Conservation (phyloP, 2,888 invertebrate genomes). For the Leptarthrus brevirostris region DNA sequence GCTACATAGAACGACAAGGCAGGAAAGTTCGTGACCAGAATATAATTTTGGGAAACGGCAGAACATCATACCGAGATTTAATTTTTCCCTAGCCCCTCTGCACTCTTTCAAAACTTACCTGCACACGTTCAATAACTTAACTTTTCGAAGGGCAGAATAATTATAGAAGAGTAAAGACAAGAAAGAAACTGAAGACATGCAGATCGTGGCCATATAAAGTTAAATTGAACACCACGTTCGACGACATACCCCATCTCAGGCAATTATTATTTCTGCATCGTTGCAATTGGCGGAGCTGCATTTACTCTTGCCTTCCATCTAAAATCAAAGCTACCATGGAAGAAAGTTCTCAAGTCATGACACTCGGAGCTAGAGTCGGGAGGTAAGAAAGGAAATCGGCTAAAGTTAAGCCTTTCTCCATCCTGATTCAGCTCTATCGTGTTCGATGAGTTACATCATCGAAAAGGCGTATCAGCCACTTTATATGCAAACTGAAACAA, state of each 20-base stretch:
- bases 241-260: neutral
- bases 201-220: slow-evolving; percentile 33
- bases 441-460: slow-evolving; percentile 24
- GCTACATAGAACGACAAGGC: slow-evolving; percentile 2
- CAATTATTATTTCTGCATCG: neutral
- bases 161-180: slow-evolving; percentile 14
- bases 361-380: neutral
- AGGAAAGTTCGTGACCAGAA: slow-evolving; percentile 23
- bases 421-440: slow-evolving; percentile 1
- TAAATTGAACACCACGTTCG: neutral
- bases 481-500: slow-evolving; percentile 3
- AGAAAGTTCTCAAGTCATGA: slow-evolving; percentile 15
- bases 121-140: slow-evolving; percentile 21
- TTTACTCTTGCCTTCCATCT: too few relatives aligned
- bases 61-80: slow-evolving; percentile 17
- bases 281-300: neutral
- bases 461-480: neutral
- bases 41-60: slow-evolving; percentile 8
- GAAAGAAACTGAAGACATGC: slow-evolving; percentile 14
- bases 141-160: slow-evolving; percentile 28
- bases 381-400: neutral
- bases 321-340: too few relatives aligned
- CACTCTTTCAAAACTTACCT: slow-evolving; percentile 6
- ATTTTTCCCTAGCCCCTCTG: slow-evolving; percentile 8
- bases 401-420: neutral